Evolutionary conservation across 2,797 vertebrate species (phyloP), one percentile per base, ranked within the genome.

Genomic region (Bovichtus diacanthus): DNA sequence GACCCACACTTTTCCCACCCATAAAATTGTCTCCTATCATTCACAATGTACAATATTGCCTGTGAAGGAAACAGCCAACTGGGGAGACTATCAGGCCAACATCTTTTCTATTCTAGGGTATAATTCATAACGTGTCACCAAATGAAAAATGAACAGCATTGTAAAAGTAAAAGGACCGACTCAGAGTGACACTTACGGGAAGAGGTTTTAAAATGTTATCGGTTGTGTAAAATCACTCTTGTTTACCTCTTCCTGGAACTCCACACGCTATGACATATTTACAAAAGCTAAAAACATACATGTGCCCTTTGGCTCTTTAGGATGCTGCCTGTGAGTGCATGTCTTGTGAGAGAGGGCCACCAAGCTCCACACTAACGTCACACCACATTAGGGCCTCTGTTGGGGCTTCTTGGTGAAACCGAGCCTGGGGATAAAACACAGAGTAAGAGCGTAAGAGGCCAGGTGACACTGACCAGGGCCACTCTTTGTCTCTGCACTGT

Each of bases 381-480:
- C 71, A 53, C 54, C 50, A 60, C 77, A 71, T 81, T 80, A 81
- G 58, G 54, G 60, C 56, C 25, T 78, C 67, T 71, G 72, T 41
- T 80, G 46, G 81, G 63, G 62, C 23, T 31, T 76, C 70, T 77
- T 25, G 77, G 55, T 59, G 53, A 77, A 49, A 27, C 53, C 46
- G 19, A 38, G 72, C 76, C 50, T 64, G 62, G 10, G 70, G 82
- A 88, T 49, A 39, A 69, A 87, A 82, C 64, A 55, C 74, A 74
- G 43, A 79, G 49, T 18, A 68, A 44, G 64, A 75, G 65, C 15
- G 21, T 46, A 76, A 75, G 76, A 85, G 78, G 78, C 70, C 83
- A 87, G 85, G 85, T 87, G 85, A 91, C 69, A 75, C 58, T 85
- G 79, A 70, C 83, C 83, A 90, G 81, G 49, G 41, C 71, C 80